phyloP scores from a whole-genome alignment of 2,113 vertebrate genomes.

The Pelvicachromis taeniatus region DNA sequence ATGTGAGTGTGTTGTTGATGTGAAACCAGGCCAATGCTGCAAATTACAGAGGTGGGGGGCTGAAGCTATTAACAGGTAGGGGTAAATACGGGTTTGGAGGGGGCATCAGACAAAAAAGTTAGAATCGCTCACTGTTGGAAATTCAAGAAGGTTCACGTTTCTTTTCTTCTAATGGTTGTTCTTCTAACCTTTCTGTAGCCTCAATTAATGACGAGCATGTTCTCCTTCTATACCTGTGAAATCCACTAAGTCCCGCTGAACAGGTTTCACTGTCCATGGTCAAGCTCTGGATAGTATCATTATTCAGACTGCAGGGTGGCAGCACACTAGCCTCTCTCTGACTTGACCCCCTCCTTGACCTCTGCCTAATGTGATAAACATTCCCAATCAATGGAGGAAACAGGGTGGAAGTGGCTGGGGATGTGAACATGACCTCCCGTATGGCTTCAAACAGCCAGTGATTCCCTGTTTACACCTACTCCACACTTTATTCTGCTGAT shows the following conservation, averaged over 20 bases:
- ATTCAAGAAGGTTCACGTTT: not conserved
- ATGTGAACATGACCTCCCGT: conserved; percentile 62
- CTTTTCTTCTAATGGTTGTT: not conserved
- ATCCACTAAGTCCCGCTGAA: conserved; percentile 22
- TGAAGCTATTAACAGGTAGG: not conserved
- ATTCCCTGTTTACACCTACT: conserved; percentile 56
- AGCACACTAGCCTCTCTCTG: conserved; percentile 34
- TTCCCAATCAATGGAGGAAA: conserved; percentile 72
- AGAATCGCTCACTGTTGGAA: not conserved
- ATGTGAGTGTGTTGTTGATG: conserved; percentile 20
- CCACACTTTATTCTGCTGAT: conserved; percentile 41
- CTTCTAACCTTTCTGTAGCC: not conserved
- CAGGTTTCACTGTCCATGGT: conserved; percentile 32
- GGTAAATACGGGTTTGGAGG: not conserved
- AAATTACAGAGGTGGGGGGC: conserved; percentile 36
- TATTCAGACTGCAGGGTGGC: conserved; percentile 30
- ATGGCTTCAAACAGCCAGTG: conserved; percentile 53
- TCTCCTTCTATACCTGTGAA: not conserved
- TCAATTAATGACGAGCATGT: not conserved
- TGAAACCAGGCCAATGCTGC: conserved; percentile 2
- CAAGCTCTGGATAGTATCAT: conserved; percentile 62
- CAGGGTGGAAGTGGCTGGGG: conserved; percentile 60
- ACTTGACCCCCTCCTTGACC: conserved; percentile 63
- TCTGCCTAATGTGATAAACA: conserved; percentile 67
- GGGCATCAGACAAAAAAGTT: not conserved